phyloP scores from a whole-genome alignment of 37 sponge, comb jelly and placozoan species.

The Dysidea cf. avara region DNA sequence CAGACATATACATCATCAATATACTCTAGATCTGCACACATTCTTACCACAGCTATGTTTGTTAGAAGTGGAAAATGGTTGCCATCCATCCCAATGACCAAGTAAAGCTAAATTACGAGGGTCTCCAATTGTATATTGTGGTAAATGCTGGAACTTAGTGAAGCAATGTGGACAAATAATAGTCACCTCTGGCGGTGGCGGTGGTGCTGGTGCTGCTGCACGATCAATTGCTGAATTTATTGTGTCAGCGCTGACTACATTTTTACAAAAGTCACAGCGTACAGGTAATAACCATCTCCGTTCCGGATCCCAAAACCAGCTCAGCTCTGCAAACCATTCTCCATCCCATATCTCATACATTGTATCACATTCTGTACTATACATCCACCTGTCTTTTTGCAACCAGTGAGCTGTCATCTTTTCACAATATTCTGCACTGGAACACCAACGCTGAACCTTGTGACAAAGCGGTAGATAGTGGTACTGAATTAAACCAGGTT shows the following conservation, averaged over 20 bases:
- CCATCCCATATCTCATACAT: slow-evolving; percentile 28
- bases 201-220: neutral
- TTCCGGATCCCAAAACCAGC: slow-evolving; percentile 38
- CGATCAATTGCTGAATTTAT: neutral
- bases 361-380: neutral
- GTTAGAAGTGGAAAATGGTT: slow-evolving; percentile 9
- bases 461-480: too few species aligned
- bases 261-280: slow-evolving; percentile 9
- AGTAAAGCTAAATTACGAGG: slow-evolving; percentile 8
- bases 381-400: slow-evolving; percentile 14
- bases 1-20: too few species aligned
- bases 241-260: neutral
- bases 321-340: slow-evolving; percentile 14
- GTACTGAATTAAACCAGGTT: too few species aligned
- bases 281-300: slow-evolving; percentile 4
- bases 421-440: neutral
- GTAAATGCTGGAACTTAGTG: slow-evolving; percentile 1
- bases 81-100: slow-evolving; percentile 15
- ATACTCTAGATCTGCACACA: neutral
- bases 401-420: slow-evolving; percentile 38
- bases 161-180: slow-evolving; percentile 14
- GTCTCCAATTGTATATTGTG: slow-evolving; percentile 2
- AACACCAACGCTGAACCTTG: too few species aligned
- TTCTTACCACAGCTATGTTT: slow-evolving; percentile 42
- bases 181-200: neutral